Evolutionary conservation across 2,113 vertebrate species (phyloP), one percentile per base, ranked within the genome.

Genomic region (Eublepharis macularius): DNA sequence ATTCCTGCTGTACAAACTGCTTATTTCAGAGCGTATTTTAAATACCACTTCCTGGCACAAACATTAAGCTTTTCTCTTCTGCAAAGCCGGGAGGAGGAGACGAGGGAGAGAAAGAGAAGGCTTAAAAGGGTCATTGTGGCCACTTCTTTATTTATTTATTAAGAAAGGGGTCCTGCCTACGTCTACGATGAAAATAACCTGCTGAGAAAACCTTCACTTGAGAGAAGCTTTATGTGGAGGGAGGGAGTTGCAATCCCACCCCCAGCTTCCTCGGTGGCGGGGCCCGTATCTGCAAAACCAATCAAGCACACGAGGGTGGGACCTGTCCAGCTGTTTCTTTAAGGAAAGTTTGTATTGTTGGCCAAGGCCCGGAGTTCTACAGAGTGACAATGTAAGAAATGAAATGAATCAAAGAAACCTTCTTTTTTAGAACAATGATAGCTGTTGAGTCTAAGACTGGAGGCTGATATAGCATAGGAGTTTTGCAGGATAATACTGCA

Each of bases 351-450:
- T 19, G 74, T 14, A 19, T 63, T 68, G 63, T 75, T 69, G 69
- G 79, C 32, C 65, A 82, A 75, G 51, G 7, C 83, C 81, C 68
- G 84, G 89, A 88, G 88, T 88, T 77, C n/a, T 36, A 16, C 24
- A 24, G 13, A 60, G 63, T 65, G 29, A 70, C 83, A 77, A 73
- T 77, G 86, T 76, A 88, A 88, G 89, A 83, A 88, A 90, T 90
- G 89, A 88, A 21, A n/a, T n/a, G n/a, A n/a, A 63, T 63, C 76
- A 16, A 63, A 29, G n/a, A 11, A 11, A 34, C 6, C 34, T 41
- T n/a, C 11, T 26, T 10, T 4, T 4, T 19, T 32, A 24, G 54
- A 26, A 21, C 76, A 17, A 36, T 13, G 51, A 7, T 3, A 26
- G 26, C 47, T 32, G 1, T 24, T 13, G 19, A 29, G 24, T 63